Evolutionary conservation across 2,797 vertebrate species (phyloP).

Genomic region (Smutsia temminckii): DNA sequence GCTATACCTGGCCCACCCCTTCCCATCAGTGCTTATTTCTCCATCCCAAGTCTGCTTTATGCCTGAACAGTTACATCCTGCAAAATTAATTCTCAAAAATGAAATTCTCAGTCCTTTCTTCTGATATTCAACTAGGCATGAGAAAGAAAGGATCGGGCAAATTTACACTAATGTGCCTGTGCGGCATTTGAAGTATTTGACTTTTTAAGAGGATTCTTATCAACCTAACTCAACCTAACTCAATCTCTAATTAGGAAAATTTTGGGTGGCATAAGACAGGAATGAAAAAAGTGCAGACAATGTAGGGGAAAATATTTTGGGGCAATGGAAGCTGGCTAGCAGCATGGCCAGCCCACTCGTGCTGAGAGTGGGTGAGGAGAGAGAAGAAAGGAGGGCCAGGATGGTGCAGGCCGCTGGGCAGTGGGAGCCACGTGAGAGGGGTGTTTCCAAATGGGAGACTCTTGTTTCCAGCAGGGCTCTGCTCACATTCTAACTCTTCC

Average conservation of each 20-base stretch:
- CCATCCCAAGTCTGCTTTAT: not conserved
- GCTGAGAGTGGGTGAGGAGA: not conserved
- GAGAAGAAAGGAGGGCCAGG: not conserved
- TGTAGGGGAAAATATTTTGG: not conserved
- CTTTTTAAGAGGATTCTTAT: not conserved
- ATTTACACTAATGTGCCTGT: not conserved
- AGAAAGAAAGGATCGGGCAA: not conserved
- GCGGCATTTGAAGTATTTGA: not conserved
- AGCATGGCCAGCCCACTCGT: not conserved
- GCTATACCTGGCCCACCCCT: not conserved
- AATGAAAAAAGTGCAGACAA: not conserved
- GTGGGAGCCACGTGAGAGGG: not conserved
- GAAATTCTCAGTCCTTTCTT: not conserved
- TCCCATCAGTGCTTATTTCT: not conserved
- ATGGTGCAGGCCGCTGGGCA: not conserved
- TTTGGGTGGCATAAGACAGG: not conserved
- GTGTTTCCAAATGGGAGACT: not conserved
- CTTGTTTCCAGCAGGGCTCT: not conserved
- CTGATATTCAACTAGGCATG: not conserved
- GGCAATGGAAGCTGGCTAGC: not conserved
- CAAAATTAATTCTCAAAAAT: not conserved
- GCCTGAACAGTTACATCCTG: not conserved
- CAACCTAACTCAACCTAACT: not conserved
- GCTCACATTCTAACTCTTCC: not conserved
- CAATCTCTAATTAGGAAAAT: not conserved